Conservation (phyloP, 2,797 vertebrate species). For the Galaxias olidus region DNA sequence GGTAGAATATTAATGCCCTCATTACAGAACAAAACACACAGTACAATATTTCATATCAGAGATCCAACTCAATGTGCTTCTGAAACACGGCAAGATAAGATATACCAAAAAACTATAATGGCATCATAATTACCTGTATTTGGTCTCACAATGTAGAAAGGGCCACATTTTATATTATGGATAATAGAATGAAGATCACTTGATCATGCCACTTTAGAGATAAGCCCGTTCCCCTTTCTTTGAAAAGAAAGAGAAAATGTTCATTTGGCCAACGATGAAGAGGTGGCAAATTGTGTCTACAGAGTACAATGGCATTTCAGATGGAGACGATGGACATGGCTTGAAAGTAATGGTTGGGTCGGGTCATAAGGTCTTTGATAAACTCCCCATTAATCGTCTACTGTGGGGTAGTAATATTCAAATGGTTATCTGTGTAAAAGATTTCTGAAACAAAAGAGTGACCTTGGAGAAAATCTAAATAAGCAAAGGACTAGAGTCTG, state of each 20-base stretch:
- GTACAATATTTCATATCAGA: slow-evolving; percentile 2
- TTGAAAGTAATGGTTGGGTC: slow-evolving; percentile 23
- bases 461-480: slow-evolving; percentile 8
- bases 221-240: slow-evolving; percentile 39
- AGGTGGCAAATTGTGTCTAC: slow-evolving; percentile 37
- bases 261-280: slow-evolving; percentile 48
- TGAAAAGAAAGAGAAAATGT: slow-evolving; percentile 40
- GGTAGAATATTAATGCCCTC: neutral
- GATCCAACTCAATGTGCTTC: slow-evolving; percentile 12
- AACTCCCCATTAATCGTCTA: slow-evolving; percentile 33
- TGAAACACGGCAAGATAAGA: slow-evolving; percentile 15
- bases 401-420: slow-evolving; percentile 29
- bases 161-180: slow-evolving; percentile 19
- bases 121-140: slow-evolving; percentile 30
- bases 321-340: slow-evolving; percentile 30
- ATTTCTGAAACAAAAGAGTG: slow-evolving; percentile 25
- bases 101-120: slow-evolving; percentile 11
- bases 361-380: slow-evolving; percentile 49
- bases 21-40: slow-evolving; percentile 22
- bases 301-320: slow-evolving; percentile 53
- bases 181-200: slow-evolving; percentile 51
- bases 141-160: slow-evolving; percentile 16
- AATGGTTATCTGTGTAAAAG: slow-evolving; percentile 39
- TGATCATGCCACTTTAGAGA: slow-evolving; percentile 6
- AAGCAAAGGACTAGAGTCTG: too few species aligned